Evolutionary conservation across 37 sponge, comb jelly and placozoan species (phyloP), one percentile per base, ranked within the genome.

Genomic region (Cliona cf. orientalis): DNA sequence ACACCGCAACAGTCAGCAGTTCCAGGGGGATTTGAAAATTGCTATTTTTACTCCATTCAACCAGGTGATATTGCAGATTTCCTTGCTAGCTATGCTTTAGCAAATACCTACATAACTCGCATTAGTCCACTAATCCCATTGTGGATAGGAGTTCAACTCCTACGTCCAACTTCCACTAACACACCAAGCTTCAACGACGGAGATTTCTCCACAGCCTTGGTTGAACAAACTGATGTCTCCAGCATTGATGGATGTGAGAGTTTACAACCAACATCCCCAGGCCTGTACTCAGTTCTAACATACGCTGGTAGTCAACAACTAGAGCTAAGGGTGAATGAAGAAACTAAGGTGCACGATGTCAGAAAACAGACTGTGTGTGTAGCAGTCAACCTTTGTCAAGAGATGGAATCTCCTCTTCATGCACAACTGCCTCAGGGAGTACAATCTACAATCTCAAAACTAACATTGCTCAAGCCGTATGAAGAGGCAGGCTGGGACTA

Each of bases 311-410:
- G n/a, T n/a, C n/a, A n/a, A n/a, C n/a, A n/a, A n/a, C n/a, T n/a
- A n/a, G n/a, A n/a, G n/a, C n/a, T n/a, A n/a, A n/a, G n/a, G n/a
- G n/a, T n/a, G n/a, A n/a, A n/a, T n/a, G n/a, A n/a, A n/a, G n/a
- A n/a, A n/a, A n/a, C n/a, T n/a, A n/a, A n/a, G n/a, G n/a, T n/a
- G n/a, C n/a, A n/a, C n/a, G n/a, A n/a, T n/a, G n/a, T n/a, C 3
- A 66, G 80, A 3, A 37, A 66, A 17, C 31, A 46, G 34, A 64
- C 83, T 33, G 26, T 82, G 1, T 82, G 83, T 36, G 61, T 82
- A 62, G 83, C 83, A 61, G 74, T 82, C 5, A 45, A 82, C 39
- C 42, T 82, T 1, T 82, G 83, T 41, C 42, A 63, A 28, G 83
- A 69, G 32, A 26, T 5, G 4, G 42, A 26, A 12, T 81, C 82